Base-by-base conservation (phyloP, 2,113 vertebrate genomes). In the Plectropomus leopardus region DNA sequence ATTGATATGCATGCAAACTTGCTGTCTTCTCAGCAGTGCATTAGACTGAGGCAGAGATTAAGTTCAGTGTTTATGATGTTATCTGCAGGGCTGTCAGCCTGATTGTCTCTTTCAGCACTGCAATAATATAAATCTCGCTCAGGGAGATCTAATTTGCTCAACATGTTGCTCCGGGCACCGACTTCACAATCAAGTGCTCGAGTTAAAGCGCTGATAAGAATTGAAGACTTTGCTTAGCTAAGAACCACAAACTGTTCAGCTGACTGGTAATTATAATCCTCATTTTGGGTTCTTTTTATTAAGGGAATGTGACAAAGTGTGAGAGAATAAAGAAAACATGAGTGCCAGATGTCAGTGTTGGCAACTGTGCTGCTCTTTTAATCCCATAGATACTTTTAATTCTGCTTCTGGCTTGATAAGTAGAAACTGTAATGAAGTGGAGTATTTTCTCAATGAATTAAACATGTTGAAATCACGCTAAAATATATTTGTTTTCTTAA, bases 111-210 rank as follows among this genome's bases (percentile, higher is more conserved):
- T 85, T 78, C 72, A 28, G n/a, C 58, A 0, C 48, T 0, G 44
- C 73, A 55, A 50, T 64, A 63, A 77, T 67, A 72, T 50, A 32
- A 76, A 72, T 69, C 71, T 83, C 36, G 26, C 82, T 81, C 67
- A 26, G 70, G 70, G 63, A 78, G 71, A 76, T 83, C 57, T 80
- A 58, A 78, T 85, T 85, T 85, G 58, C 54, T 79, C 59, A 88
- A 84, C 70, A 78, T 60, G 68, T 54, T 44, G 75, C 80, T 77
- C 42, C 11, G 57, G 82, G 80, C 59, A 10, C 80, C 0, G 80
- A 71, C 59, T 83, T 66, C 69, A 81, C 83, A 75, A 65, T 72
- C 72, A 63, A 67, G 76, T 16, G 42, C 73, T 87, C 19, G 7
- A 78, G 65, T 80, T 72, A 74, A 74, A 78, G 58, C 3, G 40